Conservation (phyloP, 2,888 invertebrate genomes). For the Lepidochitona cinerea region DNA sequence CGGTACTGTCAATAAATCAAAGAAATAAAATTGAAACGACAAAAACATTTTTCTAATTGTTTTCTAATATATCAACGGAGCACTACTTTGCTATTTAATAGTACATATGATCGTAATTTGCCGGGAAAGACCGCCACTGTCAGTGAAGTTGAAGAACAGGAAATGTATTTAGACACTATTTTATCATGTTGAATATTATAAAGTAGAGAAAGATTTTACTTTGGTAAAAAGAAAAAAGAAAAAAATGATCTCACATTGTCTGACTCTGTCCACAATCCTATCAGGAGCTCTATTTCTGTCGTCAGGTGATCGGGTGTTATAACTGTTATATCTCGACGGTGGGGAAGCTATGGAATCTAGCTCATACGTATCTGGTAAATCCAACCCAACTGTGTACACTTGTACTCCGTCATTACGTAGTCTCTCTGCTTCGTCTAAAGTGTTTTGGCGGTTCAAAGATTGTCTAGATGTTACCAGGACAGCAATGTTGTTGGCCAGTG, state of each 20-base stretch:
- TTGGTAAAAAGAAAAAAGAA: too few relatives aligned
- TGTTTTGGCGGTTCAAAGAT: not conserved
- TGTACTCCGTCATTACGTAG: not conserved
- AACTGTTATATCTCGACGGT: not conserved
- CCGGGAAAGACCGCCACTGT: too few relatives aligned
- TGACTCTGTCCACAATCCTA: not conserved
- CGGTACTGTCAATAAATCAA: too few relatives aligned
- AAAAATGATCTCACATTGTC: not conserved
- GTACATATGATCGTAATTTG: too few relatives aligned
- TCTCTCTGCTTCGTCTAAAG: not conserved
- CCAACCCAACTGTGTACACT: not conserved
- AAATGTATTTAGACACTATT: too few relatives aligned
- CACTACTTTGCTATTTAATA: too few relatives aligned
- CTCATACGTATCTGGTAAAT: not conserved
- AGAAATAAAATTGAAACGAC: too few relatives aligned
- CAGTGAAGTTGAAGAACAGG: too few relatives aligned
- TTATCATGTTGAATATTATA: too few relatives aligned
- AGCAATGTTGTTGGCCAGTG: slow-evolving; percentile 47
- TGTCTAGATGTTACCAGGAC: slow-evolving; percentile 49
- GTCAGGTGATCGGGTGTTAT: not conserved
- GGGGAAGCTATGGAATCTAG: not conserved
- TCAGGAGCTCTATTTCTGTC: not conserved
- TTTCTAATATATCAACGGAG: too few relatives aligned
- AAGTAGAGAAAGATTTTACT: too few relatives aligned
- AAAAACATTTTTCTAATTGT: too few relatives aligned